These are phyloP conservation scores for Chamaea fasciata DNA, from an alignment of 2,113 vertebrate species.

Conservation along the genomic window DNA sequence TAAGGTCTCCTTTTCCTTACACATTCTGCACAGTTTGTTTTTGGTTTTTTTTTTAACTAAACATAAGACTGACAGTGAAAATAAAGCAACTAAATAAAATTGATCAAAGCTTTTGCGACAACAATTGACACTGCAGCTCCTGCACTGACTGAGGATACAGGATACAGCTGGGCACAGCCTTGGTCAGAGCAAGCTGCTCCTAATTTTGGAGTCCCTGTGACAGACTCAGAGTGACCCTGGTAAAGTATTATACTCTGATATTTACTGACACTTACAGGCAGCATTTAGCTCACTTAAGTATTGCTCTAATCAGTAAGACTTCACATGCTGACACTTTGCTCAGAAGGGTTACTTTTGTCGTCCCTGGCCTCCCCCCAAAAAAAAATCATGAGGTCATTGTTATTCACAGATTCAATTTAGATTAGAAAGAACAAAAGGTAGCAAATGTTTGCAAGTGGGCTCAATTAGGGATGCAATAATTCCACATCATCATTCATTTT, in stretches of 20 bases:
- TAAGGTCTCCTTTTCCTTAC: not conserved
- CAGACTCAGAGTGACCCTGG: not conserved
- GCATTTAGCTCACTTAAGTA: not conserved
- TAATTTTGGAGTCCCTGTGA: not conserved
- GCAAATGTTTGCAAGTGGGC: not conserved
- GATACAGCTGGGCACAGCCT: not conserved
- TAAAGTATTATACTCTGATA: not conserved
- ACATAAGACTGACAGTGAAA: not conserved
- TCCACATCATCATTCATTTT: not conserved
- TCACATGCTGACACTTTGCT: not conserved
- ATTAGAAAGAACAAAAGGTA: conserved; percentile 37
- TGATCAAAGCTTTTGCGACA: not conserved
- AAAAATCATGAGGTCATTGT: not conserved
- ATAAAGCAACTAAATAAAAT: not conserved
- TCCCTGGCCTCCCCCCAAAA: too few species aligned
- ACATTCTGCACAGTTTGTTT: not conserved
- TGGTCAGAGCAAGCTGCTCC: not conserved
- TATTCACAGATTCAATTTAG: conserved; percentile 53
- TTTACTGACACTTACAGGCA: not conserved
- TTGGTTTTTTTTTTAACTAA: not conserved
- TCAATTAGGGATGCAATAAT: not conserved
- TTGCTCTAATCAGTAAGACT: not conserved
- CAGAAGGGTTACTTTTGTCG: not conserved
- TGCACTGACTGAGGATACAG: not conserved
- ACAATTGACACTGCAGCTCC: not conserved